Evolutionary conservation across 2,113 vertebrate genomes (phyloP), one percentile per base, ranked within the genome.

Genomic region (Coreoperca whiteheadi): DNA sequence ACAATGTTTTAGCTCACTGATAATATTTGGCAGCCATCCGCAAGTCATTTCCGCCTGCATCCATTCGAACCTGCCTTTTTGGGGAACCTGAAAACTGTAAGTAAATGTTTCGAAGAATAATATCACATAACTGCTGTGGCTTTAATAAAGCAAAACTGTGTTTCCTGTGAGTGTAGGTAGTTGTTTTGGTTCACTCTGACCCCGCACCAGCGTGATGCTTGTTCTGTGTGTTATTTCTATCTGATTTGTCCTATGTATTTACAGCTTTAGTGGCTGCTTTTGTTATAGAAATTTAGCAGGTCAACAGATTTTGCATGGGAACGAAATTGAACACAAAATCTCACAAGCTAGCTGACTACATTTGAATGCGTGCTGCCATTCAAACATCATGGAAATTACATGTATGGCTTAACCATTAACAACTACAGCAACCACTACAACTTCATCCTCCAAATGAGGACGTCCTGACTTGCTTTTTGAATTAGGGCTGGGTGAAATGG

Each of bases 71-170:
- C 67, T 43, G 25, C 20, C 28, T 37, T 48, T 64, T 8, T 4
- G 10, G 21, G 50, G 48, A 41, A n/a, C 30, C 48, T 53, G 28
- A 79, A 83, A 77, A 57, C 21, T 25, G 91, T 92, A 63, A 90
- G 89, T 84, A 32, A 4, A 81, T 30, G 15, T 68, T 28, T 10
- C 73, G 8, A 43, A 14, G 20, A 61, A 34, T 18, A 5, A 6
- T 16, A 16, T 30, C 1, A 65, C 37, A n/a, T n/a, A 21, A 51
- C 23, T 30, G 4, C n/a, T 23, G 34, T 2, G 10, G 1, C 15
- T 37, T 41, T 25, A 28, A 16, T 5, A 32, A 46, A 61, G 15
- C 39, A 48, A 14, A 7, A n/a, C 30, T 37, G 23, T 56, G 30
- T 48, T 34, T 60, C 23, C 43, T 20, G 15, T 30, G 16, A 56